These are phyloP conservation scores for Sebastes matsubarae DNA, from an alignment of 2,797 vertebrate genomes.

Conservation along the genomic window DNA sequence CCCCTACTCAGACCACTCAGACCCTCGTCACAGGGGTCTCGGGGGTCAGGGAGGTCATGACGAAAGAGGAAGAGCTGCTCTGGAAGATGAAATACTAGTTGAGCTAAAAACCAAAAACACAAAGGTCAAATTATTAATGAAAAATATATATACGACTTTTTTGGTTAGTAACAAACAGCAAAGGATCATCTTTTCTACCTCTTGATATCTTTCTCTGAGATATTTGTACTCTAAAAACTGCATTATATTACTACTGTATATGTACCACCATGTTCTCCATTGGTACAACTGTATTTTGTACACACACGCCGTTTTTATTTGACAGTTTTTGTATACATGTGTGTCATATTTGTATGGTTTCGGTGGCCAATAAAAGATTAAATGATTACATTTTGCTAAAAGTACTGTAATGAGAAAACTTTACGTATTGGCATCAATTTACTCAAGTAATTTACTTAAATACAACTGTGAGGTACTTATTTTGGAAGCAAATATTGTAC, in stretches of 20 bases:
- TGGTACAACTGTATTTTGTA: not conserved
- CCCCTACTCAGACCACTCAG: slow-evolving; percentile 56
- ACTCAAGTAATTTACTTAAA: not conserved
- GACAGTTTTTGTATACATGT: not conserved
- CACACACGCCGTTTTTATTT: not conserved
- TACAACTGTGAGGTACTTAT: not conserved
- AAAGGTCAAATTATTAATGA: not conserved
- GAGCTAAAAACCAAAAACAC: not conserved
- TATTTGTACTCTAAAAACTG: too few relatives aligned
- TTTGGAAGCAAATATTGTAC: not conserved
- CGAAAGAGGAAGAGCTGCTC: not conserved
- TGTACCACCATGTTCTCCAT: not conserved
- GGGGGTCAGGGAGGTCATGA: slow-evolving; percentile 20
- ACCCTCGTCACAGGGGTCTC: not conserved
- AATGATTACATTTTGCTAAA: too few relatives aligned
- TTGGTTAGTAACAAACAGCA: not conserved
- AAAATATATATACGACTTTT: too few relatives aligned
- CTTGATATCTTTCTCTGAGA: too few relatives aligned
- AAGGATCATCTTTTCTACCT: not conserved
- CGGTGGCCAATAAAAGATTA: not conserved
- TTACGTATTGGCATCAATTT: not conserved
- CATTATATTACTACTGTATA: too few relatives aligned
- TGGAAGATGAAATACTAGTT: not conserved
- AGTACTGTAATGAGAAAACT: not conserved
- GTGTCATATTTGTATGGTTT: not conserved